Conservation (phyloP, 35 echinoderm and acorn worm species). For the Strongylocentrotus purpuratus region DNA sequence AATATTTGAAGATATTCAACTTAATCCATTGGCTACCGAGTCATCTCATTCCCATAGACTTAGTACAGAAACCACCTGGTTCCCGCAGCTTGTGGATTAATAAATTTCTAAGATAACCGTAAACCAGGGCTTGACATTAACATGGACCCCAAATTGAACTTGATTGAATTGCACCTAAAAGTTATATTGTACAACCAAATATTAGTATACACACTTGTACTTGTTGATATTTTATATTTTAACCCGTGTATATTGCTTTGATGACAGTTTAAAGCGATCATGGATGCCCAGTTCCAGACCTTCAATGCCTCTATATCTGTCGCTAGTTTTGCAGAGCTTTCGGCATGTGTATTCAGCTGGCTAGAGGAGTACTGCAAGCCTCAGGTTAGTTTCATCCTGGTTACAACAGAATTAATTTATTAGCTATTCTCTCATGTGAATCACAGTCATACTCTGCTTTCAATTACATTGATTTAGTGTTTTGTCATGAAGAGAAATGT, state of each 20-base stretch:
- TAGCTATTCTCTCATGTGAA: neutral
- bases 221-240: neutral
- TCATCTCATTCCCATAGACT: too few relatives aligned
- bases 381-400: slow-evolving; percentile 56
- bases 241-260: neutral
- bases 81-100: too few relatives aligned
- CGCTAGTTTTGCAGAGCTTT: slow-evolving; percentile 92
- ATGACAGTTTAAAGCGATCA: slow-evolving; percentile 92
- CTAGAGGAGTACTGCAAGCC: slow-evolving; percentile 97
- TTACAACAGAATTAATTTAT: neutral
- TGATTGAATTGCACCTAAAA: neutral
- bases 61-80: too few relatives aligned
- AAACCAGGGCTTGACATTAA: too few relatives aligned
- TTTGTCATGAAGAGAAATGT: neutral
- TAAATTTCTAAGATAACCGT: too few relatives aligned
- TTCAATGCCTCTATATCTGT: slow-evolving; percentile 94
- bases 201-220: neutral
- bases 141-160: neutral
- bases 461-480: neutral
- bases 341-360: slow-evolving; percentile 95
- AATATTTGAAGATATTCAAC: too few relatives aligned
- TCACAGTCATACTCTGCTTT: neutral
- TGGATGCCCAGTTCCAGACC: slow-evolving; percentile 96
- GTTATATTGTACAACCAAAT: neutral
- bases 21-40: too few relatives aligned